Evolutionary conservation across 2,113 vertebrate species (phyloP).

Genomic region (Aegotheles bennettii): DNA sequence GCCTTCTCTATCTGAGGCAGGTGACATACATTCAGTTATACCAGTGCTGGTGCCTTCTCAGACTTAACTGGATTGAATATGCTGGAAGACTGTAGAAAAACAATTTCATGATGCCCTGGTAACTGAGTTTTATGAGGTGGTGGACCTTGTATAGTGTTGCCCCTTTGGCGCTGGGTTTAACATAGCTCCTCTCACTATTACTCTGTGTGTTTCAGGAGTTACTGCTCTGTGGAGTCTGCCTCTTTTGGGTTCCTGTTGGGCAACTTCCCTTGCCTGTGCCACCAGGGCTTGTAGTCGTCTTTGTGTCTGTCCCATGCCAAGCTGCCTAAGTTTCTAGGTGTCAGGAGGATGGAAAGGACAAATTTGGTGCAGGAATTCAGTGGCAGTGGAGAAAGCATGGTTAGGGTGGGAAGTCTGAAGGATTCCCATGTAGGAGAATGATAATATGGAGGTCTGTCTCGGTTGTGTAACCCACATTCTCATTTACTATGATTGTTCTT

Average conservation of each 20-base stretch:
- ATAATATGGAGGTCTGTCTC: background rate
- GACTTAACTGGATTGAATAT: background rate
- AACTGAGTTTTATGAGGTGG: background rate
- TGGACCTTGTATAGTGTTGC: background rate
- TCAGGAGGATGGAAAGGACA: background rate
- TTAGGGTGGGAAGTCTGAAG: background rate
- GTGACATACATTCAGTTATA: background rate
- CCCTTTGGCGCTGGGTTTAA: background rate
- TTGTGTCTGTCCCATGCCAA: background rate
- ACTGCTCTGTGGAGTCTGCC: background rate
- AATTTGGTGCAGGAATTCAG: background rate
- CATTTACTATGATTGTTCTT: background rate
- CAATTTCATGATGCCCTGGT: background rate
- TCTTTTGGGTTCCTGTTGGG: background rate
- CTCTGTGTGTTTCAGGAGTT: background rate
- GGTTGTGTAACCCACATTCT: background rate
- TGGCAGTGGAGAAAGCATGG: background rate
- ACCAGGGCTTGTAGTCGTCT: background rate
- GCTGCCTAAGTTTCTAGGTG: background rate
- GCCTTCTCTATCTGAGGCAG: background rate
- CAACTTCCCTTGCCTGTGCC: background rate
- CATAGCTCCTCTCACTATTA: background rate
- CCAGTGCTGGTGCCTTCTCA: background rate
- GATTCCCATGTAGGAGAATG: background rate
- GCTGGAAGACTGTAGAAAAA: background rate